Evolutionary conservation across 2,113 vertebrate species (phyloP), one percentile per base, ranked within the genome.

Genomic region (Heliornis fulica): DNA sequence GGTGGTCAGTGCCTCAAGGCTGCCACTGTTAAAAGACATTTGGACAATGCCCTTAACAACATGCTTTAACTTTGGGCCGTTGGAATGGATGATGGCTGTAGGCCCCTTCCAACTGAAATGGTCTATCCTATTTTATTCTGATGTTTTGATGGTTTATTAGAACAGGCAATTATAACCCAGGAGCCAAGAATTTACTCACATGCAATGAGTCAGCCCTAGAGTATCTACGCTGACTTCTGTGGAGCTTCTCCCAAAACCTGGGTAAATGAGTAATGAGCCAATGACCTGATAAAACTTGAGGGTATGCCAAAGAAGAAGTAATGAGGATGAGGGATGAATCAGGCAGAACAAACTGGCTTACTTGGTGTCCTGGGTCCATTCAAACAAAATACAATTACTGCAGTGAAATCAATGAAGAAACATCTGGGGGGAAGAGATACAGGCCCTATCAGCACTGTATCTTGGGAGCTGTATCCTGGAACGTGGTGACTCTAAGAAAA

Each of bases 401-500:
- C 25, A 63, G n/a, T 36, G n/a, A 78, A 82, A 78, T 84, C 68
- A 63, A n/a, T 87, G 68, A 70, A 66, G 51, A 70, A 87, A 34
- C 29, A 66, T 68, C 41, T 92, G 65, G 65, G 43, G 29, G 79
- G 51, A 82, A 79, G 56, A 92, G 61, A 82, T 11, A 71, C 5
- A 78, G 38, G 26, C 13, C 9, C 20, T 75, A 56, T 22, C 48
- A 85, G 46, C 20, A 26, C 34, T 34, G 34, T 43, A 16, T 46
- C 38, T 43, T 71, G 23, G 46, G 40, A 76, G 10, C 29, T 76
- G 40, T 18, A 32, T 43, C 53, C 48, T 83, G 64, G 36, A 94
- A 80, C 1, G 5, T 16, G 68, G 40, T n/a, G 26, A 46, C 34
- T 84, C 5, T 11, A 78, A 79, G 41, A 70, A 84, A 59, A 66